Base-by-base conservation (phyloP, 2,113 vertebrate genomes). In the Pseudopodoces humilis region DNA sequence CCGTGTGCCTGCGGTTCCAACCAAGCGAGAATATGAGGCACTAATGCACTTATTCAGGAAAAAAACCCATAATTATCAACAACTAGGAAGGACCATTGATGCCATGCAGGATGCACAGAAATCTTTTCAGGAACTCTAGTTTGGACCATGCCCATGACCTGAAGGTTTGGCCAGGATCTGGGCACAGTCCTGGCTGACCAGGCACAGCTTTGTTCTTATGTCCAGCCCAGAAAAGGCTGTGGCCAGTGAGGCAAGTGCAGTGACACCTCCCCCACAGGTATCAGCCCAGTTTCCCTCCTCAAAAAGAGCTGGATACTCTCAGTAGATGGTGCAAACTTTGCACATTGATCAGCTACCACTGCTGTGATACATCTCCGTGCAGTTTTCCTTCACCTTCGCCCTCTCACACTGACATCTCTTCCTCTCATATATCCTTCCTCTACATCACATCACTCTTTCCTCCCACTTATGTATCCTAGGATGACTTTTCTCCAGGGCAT, bases 1-100 rank as follows among this genome's bases (percentile, higher is more conserved):
- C 72, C 79, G 79, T 89, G 83, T 39, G 96, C 95, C 92, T 94
- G 88, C 19, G 55, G 96, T 97, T 97, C 95, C 96, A 96, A 93
- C 83, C 86, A 91, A 97, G 96, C 4, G 6, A 94, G 92, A 97
- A 91, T 95, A 80, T 58, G 76, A 95, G 91, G 82, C 76, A 95
- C 76, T 74, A 94, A 97, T 95, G 93, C 86, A 95, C 84, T 97
- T 95, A 92, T 83, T 96, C 84, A 92, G 84, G 86, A 84, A 91
- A 95, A 72, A 92, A 35, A 4, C 28, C 70, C 71, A 16, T 96
- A 96, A 97, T 97, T 97, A 95, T 83, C 96, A 92, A 89, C 94
- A 95, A 41, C 94, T 92, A 75, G 92, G 96, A 97, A 95, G 91
- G 69, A 70, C 80, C 71, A 93, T 15, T 94, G 97, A 93, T 95